Percentiles rank a stretch among this genome's conserved stretches.
Conservation (phyloP, 2,797 vertebrate species). For the Eulemur coronatus region DNA sequence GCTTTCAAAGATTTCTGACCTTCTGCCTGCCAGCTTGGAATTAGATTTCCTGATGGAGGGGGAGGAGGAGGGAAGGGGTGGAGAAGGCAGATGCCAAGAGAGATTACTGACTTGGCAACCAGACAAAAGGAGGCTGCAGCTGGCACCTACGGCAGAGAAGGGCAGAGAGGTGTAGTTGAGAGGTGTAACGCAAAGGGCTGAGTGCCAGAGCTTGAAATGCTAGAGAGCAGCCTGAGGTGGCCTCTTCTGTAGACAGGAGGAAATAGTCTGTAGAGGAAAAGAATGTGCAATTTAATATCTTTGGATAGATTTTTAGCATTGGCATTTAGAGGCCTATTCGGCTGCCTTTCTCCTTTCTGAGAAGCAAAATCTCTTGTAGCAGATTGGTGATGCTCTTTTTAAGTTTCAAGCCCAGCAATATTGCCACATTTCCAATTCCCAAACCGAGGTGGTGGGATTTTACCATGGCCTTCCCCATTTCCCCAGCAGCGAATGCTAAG, state of each 20-base stretch:
- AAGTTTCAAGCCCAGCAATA: background rate
- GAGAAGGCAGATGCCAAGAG: slow-evolving; percentile 59
- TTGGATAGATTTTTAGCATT: slow-evolving; percentile 15
- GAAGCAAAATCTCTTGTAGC: background rate
- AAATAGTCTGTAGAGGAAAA: background rate
- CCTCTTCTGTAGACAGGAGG: background rate
- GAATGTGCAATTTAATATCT: background rate
- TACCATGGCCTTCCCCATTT: background rate
- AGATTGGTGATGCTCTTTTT: background rate
- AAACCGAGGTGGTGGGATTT: background rate
- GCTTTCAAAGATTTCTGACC: slow-evolving; percentile 69
- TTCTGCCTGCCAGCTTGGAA: slow-evolving; percentile 51
- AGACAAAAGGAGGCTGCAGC: background rate
- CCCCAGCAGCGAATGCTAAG: background rate
- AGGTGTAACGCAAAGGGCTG: background rate
- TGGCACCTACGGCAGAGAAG: background rate
- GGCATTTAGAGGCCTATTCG: background rate
- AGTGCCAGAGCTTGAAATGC: background rate
- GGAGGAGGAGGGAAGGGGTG: slow-evolving; percentile 8
- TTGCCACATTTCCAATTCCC: background rate
- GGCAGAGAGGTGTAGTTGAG: background rate
- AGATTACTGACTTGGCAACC: slow-evolving; percentile 55
- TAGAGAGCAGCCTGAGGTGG: background rate
- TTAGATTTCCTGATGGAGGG: slow-evolving; percentile 54
- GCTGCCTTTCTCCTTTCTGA: background rate